phyloP scores from a whole-genome alignment of 2,888 invertebrate genomes.

The Odontocolon sp. region DNA sequence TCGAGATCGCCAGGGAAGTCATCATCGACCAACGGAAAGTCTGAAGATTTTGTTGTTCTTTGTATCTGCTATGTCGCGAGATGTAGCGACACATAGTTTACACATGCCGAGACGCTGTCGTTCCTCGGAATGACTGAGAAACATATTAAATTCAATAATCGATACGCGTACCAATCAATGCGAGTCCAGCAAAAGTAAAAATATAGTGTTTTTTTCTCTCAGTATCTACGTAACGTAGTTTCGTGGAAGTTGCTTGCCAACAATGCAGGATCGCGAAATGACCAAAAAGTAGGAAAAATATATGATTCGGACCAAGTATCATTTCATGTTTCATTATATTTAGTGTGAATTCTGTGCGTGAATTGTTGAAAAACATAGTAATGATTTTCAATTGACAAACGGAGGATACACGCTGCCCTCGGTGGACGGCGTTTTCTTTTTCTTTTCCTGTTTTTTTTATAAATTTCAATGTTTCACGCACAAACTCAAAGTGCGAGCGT shows the following conservation, averaged over 20 bases:
- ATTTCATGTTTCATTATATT: constrained; percentile 49
- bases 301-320: constrained; percentile 68
- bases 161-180: constrained; percentile 16
- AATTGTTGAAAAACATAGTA: constrained; percentile 31
- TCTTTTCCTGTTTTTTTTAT: background rate
- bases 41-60: constrained; percentile 52
- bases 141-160: constrained; percentile 33
- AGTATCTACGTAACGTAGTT: constrained; percentile 29
- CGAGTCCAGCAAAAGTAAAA: background rate
- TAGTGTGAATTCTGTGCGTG: constrained; percentile 41
- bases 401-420: background rate
- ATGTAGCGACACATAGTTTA: constrained; percentile 18
- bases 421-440: background rate
- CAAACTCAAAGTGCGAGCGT: constrained; percentile 39
- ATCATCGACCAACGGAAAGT: constrained; percentile 47
- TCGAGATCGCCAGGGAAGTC: constrained; percentile 51
- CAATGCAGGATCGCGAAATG: constrained; percentile 55
- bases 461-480: constrained; percentile 49
- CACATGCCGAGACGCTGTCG: background rate
- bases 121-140: constrained; percentile 24
- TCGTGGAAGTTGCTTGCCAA: constrained; percentile 53
- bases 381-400: background rate
- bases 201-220: constrained; percentile 41
- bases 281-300: constrained; percentile 46
- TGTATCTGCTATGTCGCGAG: background rate